phyloP scores from a whole-genome alignment of 2,113 vertebrate species.

The Corythornis cristatus region DNA sequence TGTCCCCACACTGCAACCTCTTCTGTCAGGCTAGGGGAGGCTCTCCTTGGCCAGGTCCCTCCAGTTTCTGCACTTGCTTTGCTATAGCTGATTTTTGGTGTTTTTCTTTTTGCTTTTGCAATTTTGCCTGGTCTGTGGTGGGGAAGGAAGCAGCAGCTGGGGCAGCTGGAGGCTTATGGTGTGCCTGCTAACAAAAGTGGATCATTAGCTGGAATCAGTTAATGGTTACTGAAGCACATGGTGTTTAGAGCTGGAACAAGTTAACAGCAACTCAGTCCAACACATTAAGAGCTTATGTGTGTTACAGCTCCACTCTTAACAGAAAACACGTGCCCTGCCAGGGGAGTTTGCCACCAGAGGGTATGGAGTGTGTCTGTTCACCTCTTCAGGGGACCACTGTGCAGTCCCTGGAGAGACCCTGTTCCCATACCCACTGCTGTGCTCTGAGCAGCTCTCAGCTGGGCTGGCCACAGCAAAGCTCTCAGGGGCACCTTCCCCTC shows the following conservation, averaged over 20 bases:
- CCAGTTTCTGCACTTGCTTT: background rate
- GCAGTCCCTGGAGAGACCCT: background rate
- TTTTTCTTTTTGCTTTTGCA: background rate
- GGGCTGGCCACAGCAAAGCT: background rate
- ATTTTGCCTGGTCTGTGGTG: background rate
- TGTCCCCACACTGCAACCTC: background rate
- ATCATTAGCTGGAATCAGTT: constrained; percentile 42
- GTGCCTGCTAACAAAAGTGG: background rate
- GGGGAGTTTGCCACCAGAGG: background rate
- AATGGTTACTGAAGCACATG: constrained; percentile 35
- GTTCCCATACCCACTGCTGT: background rate
- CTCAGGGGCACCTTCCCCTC: background rate
- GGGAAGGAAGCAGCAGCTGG: background rate
- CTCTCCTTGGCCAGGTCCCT: background rate
- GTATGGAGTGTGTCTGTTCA: background rate
- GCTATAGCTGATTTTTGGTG: fast-evolving
- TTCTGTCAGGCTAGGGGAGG: background rate
- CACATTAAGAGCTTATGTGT: background rate
- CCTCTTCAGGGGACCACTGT: fast-evolving
- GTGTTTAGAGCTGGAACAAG: constrained; percentile 33
- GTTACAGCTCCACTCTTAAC: background rate
- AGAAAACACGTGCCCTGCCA: constrained; percentile 11
- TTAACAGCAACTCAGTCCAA: background rate
- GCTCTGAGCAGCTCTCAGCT: background rate
- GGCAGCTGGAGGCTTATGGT: background rate